phyloP scores from a whole-genome alignment of 2,888 invertebrate species.

The Sphecodes monilicornis region DNA sequence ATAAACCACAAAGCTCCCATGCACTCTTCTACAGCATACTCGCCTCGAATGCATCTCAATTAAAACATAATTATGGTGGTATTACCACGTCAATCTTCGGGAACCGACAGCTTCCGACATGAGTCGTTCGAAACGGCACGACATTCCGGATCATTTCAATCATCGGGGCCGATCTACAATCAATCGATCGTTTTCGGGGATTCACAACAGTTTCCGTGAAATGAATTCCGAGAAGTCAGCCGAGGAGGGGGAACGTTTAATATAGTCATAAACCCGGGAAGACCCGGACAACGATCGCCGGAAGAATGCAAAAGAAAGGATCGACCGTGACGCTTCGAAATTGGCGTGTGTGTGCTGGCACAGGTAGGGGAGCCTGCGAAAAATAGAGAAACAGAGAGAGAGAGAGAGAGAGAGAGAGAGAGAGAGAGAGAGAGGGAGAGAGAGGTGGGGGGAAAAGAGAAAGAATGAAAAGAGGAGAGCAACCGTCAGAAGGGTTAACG shows the following conservation, averaged over 20 bases:
- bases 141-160: background rate
- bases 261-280: slow-evolving; percentile 13
- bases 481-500: slow-evolving; percentile 31
- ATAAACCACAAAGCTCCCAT: background rate
- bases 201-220: background rate
- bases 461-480: background rate
- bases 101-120: background rate
- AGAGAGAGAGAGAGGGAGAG: background rate
- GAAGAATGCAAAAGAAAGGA: background rate
- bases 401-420: background rate
- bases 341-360: background rate
- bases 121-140: background rate
- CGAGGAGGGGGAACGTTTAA: background rate
- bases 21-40: background rate
- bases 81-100: background rate
- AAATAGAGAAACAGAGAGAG: background rate
- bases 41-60: background rate
- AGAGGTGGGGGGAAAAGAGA: background rate
- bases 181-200: background rate
- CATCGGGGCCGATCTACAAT: background rate
- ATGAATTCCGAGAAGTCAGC: background rate
- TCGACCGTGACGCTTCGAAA: background rate
- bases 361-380: background rate
- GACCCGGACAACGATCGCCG: background rate
- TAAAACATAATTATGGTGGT: background rate